phyloP scores from a whole-genome alignment of 2,797 vertebrate genomes.

The Hirundo rustica region DNA sequence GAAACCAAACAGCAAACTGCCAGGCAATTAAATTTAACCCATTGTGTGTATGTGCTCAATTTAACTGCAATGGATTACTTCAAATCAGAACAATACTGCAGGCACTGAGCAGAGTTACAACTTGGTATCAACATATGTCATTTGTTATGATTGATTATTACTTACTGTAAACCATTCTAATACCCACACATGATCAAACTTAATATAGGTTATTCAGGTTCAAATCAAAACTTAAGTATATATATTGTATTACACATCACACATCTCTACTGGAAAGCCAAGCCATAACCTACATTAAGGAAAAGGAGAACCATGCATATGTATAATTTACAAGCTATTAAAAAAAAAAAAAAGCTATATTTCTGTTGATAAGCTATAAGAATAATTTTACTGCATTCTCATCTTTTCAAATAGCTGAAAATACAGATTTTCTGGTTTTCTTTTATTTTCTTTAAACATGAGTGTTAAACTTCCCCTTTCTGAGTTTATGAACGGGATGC shows the following conservation, averaged over 20 bases:
- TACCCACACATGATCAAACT: neutral
- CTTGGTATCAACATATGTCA: neutral
- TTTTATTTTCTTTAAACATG: neutral
- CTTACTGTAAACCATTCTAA: slow-evolving; percentile 23
- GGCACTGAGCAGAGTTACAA: neutral
- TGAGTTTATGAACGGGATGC: neutral
- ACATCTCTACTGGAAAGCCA: neutral
- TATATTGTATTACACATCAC: neutral
- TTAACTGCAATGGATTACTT: neutral
- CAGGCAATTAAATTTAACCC: neutral
- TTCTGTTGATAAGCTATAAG: neutral
- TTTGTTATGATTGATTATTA: neutral
- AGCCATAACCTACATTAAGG: neutral
- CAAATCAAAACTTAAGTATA: neutral
- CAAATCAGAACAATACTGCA: neutral
- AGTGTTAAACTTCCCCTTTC: neutral
- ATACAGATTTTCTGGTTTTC: neutral
- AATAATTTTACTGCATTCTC: neutral
- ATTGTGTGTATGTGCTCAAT: neutral
- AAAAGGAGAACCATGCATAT: neutral
- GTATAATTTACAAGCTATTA: neutral
- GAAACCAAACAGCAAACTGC: neutral
- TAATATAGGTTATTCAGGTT: neutral
- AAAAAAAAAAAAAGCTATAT: neutral
- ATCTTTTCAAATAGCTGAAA: neutral